These are phyloP conservation scores for Pygoscelis antarcticus DNA, from an alignment of 2,113 vertebrate genomes.

Conservation along the genomic window DNA sequence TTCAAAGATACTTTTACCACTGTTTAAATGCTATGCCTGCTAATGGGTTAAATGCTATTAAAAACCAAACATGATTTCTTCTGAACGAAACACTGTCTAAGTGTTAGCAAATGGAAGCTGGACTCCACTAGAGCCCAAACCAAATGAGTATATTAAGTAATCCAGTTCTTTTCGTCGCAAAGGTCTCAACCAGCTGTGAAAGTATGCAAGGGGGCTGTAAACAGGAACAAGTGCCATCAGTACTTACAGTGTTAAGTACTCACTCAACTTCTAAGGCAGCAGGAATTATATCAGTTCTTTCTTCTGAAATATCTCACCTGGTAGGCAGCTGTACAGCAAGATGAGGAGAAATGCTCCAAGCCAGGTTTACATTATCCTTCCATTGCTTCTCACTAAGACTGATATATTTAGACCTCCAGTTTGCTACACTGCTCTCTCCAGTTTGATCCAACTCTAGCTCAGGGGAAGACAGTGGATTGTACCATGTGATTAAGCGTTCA, in stretches of 20 bases:
- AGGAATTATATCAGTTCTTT: background rate
- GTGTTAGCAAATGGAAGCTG: background rate
- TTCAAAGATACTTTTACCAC: background rate
- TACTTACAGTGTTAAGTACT: background rate
- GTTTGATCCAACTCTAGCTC: constrained; percentile 92
- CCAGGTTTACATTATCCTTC: constrained; percentile 95
- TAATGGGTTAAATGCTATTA: background rate
- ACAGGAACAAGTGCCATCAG: background rate
- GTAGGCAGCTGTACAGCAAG: constrained; percentile 91
- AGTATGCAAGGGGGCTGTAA: background rate
- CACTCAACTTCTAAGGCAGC: background rate
- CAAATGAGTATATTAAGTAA: background rate
- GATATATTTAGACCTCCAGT: constrained; percentile 96
- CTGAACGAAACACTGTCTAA: background rate
- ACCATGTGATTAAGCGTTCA: constrained; percentile 93
- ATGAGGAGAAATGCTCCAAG: constrained; percentile 94
- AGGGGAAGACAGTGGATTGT: constrained; percentile 91
- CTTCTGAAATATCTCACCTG: constrained; percentile 75
- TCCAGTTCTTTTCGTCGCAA: background rate
- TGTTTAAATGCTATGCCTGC: background rate
- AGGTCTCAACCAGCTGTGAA: background rate
- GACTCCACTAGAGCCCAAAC: background rate
- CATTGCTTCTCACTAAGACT: constrained; percentile 95
- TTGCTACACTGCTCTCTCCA: constrained; percentile 92
- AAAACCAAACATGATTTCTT: background rate